Evolutionary conservation across 2,113 vertebrate species (phyloP), one percentile per base, ranked within the genome.

Genomic region (Dromaius novaehollandiae): DNA sequence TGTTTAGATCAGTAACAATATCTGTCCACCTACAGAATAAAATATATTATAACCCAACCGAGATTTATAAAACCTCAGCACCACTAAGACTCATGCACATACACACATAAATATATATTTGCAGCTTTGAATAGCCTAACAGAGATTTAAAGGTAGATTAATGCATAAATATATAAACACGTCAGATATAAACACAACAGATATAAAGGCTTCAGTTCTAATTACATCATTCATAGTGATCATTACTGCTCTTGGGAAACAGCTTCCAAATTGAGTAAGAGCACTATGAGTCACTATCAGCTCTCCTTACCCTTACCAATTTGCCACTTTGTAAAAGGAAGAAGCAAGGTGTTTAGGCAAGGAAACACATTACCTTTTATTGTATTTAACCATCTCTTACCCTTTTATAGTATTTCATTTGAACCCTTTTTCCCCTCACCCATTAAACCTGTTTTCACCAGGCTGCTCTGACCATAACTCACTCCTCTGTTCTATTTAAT

Each of bases 1-100:
- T 99, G 94, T 99, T 99, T 61, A 99, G 98, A 95, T 99, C 99
- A 44, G 98, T 99, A 95, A 99, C 99, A 82, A 99, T 99, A 96
- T 99, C 99, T 84, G 98, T 66, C 99, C 99, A 99, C 82, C 99
- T 99, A 77, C 7, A 93, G 63, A 94, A 63, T 42, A 93, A 89
- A 40, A 84, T 51, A 28, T 44, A 82, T 80, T 82, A 74, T 34
- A 58, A 58, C n/a, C 78, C 21, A 58, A 42, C 22, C 71, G 78
- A 88, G 66, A 65, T 56, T 87, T 56, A 76, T 4, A 26, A 95
- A 95, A 70, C 42, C 26, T 89, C 55, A 74, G 48, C 25, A 93
- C 32, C 44, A 61, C 1, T 3, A 86, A 69, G 15, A 61, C 40
- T 75, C 40, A 25, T 0, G 0, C 12, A 74, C 7, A n/a, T 4